phyloP scores from a whole-genome alignment of 2,888 invertebrate species.

The Uropetala carovei region DNA sequence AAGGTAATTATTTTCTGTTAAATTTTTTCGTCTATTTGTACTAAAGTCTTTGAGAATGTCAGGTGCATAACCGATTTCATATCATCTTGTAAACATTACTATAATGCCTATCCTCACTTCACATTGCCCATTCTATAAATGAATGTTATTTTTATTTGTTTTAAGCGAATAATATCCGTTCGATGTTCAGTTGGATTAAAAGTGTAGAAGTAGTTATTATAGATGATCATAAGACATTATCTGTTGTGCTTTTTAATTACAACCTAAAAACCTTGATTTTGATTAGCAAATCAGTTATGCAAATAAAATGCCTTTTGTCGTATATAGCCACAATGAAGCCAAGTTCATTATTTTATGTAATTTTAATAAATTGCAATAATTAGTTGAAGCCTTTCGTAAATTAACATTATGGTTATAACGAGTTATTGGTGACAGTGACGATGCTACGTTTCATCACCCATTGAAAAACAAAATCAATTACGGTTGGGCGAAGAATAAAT shows the following conservation, averaged over 20 bases:
- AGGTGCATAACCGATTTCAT: neutral
- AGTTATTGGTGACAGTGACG: no score
- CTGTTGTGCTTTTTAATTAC: neutral
- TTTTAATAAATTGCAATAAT: no score
- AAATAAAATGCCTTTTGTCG: no score
- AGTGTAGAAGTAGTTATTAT: no score
- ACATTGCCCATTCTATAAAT: neutral
- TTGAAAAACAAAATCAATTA: no score
- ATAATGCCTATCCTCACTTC: neutral
- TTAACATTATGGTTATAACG: no score
- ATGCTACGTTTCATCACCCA: no score
- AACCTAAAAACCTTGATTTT: neutral
- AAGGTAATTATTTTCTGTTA: neutral
- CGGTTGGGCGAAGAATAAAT: no score
- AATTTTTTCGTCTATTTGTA: neutral
- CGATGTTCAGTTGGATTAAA: neutral
- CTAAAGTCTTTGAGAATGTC: neutral
- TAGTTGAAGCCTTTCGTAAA: no score
- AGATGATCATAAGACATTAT: no score
- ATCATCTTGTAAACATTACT: neutral
- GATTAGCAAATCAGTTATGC: neutral
- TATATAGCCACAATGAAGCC: no score
- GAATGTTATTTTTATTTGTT: neutral
- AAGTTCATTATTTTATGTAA: no score
- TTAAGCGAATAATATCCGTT: neutral